Evolutionary conservation across 2,113 vertebrate genomes (phyloP), one percentile per base, ranked within the genome.

Genomic region (Brachyhypopomus occidentalis): DNA sequence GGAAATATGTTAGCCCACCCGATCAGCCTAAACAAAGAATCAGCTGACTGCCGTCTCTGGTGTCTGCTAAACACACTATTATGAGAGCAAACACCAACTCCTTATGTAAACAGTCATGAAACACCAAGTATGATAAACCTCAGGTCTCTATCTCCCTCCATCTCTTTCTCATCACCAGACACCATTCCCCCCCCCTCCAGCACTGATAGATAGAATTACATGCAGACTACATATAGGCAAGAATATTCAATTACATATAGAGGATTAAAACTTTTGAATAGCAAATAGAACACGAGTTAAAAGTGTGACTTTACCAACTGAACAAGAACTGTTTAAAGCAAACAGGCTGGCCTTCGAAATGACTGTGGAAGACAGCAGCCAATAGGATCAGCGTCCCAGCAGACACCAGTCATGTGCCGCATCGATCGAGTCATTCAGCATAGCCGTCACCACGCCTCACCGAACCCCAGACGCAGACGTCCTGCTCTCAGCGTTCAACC

Each of bases 41-140:
- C 3, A 62, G 16, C 16, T 76, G 72, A 74, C 70, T 7, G 23
- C 16, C 80, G 27, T 85, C 69, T 86, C 66, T 30, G 69, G 34
- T 2, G 80, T 34, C 62, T 36, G 11, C 52, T 72, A 36, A 69
- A 70, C 72, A n/a, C 55, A 78, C 74, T 80, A 88, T 88, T 89
- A 84, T 55, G 23, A 86, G 70, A 78, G 70, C 81, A 90, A 91
- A 88, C 78, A 89, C 2, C 38, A 79, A 55, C 36, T 82, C 36
- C 66, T 22, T 72, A 62, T 82, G 67, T 75, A 87, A 84, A 82
- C 63, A 88, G 74, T 17, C 86, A 73, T 80, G 58, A 75, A 85
- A 80, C 72, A 86, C 75, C 72, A 67, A 52, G 79, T 25, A 63
- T 20, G 11, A 38, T 75, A 23, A 62, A 48, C 20, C 25, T 70